These are phyloP conservation scores for Drosophila miranda DNA, from an alignment of 1,140 invertebrate species.

Conservation along the genomic window DNA sequence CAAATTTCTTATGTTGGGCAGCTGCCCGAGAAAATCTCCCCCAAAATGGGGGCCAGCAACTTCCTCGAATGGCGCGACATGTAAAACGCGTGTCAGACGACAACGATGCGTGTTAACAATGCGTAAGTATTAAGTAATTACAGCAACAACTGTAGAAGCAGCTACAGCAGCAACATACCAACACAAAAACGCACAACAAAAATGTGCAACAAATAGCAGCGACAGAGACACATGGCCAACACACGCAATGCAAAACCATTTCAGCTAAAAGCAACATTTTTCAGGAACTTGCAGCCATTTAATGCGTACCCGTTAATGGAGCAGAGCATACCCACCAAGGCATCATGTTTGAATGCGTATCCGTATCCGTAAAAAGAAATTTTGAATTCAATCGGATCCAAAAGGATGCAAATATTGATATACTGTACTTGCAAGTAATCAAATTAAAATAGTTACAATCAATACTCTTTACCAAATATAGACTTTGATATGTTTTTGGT, in stretches of 20 bases:
- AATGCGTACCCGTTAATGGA: constrained; percentile 4
- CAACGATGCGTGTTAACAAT: constrained; percentile 72
- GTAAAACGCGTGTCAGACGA: constrained; percentile 72
- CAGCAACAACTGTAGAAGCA: constrained; percentile 42
- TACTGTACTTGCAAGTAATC: too few species aligned
- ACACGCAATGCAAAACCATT: constrained; percentile 55
- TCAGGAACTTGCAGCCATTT: constrained; percentile 42
- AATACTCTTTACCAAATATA: too few species aligned
- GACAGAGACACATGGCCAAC: constrained; percentile 26
- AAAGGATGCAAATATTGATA: too few species aligned
- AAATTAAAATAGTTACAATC: too few species aligned
- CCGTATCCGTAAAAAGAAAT: too few species aligned
- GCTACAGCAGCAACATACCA: constrained; percentile 21
- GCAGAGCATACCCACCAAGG: neutral
- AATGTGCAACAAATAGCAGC: constrained; percentile 12
- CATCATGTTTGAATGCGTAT: too few species aligned
- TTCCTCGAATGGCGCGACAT: constrained; percentile 70
- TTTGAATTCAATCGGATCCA: too few species aligned
- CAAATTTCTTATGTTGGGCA: constrained; percentile 59
- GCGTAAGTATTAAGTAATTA: constrained; percentile 75
- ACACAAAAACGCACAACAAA: constrained; percentile 12
- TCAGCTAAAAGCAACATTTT: constrained; percentile 48
- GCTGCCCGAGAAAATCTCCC: constrained; percentile 41
- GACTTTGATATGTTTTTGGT: too few species aligned
- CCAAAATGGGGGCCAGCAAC: constrained; percentile 54